These are phyloP conservation scores for Miichthys miiuy DNA, from an alignment of 2,797 vertebrate genomes.

Conservation along the genomic window DNA sequence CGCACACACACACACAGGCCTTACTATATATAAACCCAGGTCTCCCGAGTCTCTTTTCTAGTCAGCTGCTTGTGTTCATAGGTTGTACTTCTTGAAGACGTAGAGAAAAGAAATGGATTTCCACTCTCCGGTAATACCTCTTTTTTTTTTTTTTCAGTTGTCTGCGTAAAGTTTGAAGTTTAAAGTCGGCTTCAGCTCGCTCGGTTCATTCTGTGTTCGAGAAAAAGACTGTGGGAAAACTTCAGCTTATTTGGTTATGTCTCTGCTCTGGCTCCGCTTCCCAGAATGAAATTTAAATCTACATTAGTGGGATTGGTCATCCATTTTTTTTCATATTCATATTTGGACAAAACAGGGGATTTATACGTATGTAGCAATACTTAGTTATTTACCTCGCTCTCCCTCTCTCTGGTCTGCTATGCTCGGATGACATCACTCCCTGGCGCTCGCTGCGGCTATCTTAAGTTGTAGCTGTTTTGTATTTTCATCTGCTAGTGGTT, in stretches of 20 bases:
- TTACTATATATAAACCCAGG: slow-evolving; percentile 53
- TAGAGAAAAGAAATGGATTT: not conserved
- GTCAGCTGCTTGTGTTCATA: slow-evolving; percentile 50
- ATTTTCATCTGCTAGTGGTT: slow-evolving; percentile 83
- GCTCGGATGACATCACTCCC: slow-evolving; percentile 79
- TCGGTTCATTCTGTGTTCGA: slow-evolving; percentile 38
- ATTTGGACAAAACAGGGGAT: slow-evolving; percentile 53
- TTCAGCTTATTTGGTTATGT: slow-evolving; percentile 53
- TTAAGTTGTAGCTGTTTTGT: slow-evolving; percentile 82
- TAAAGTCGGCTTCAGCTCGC: slow-evolving; percentile 10
- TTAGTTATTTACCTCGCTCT: slow-evolving; percentile 65
- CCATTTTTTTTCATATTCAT: slow-evolving; percentile 31
- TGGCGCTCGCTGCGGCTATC: slow-evolving; percentile 68
- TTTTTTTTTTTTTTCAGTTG: slow-evolving; percentile 15
- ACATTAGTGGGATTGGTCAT: slow-evolving; percentile 55
- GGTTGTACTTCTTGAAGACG: not conserved
- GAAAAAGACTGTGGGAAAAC: slow-evolving; percentile 50
- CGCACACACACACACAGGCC: slow-evolving; percentile 5
- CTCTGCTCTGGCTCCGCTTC: slow-evolving; percentile 41
- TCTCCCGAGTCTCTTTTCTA: slow-evolving; percentile 38
- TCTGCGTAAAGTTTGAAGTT: slow-evolving; percentile 34
- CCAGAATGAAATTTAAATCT: slow-evolving; percentile 53
- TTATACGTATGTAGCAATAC: slow-evolving; percentile 67
- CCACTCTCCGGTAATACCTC: not conserved
- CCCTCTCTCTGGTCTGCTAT: slow-evolving; percentile 43